Conservation (phyloP, 1,140 invertebrate genomes). For the Philotrypesis tridentata region DNA sequence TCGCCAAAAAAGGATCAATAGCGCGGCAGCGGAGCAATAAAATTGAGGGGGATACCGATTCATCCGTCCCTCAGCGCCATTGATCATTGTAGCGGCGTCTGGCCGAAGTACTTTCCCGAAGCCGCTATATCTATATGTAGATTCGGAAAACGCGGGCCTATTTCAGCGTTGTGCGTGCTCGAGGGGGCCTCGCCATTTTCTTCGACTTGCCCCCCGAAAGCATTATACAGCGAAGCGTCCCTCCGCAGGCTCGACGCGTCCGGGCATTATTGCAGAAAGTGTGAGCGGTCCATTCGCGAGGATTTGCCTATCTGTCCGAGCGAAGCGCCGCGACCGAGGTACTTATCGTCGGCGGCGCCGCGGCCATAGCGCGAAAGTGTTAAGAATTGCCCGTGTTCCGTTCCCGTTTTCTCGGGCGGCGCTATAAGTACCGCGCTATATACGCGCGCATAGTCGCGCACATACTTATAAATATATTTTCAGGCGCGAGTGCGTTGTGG, state of each 20-base stretch:
- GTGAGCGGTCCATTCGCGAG: neutral
- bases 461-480: too few species aligned
- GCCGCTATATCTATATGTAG: too few species aligned
- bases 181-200: neutral
- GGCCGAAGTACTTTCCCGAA: too few species aligned
- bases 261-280: neutral
- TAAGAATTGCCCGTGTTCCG: conserved; percentile 48
- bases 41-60: too few species aligned
- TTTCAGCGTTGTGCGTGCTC: neutral
- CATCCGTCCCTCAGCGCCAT: too few species aligned
- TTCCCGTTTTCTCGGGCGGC: conserved; percentile 49
- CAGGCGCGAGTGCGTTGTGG: neutral
- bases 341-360: neutral
- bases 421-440: too few species aligned
- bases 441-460: too few species aligned
- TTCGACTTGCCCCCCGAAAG: neutral
- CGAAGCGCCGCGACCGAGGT: neutral
- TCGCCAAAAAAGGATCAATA: too few species aligned
- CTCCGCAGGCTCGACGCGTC: too few species aligned
- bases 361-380: conserved; percentile 25
- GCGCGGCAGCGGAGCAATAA: too few species aligned
- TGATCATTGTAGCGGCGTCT: too few species aligned
- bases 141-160: neutral
- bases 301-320: neutral
- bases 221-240: neutral